Conservation (phyloP, 2,888 invertebrate species). For the Andrena trimmerana region DNA sequence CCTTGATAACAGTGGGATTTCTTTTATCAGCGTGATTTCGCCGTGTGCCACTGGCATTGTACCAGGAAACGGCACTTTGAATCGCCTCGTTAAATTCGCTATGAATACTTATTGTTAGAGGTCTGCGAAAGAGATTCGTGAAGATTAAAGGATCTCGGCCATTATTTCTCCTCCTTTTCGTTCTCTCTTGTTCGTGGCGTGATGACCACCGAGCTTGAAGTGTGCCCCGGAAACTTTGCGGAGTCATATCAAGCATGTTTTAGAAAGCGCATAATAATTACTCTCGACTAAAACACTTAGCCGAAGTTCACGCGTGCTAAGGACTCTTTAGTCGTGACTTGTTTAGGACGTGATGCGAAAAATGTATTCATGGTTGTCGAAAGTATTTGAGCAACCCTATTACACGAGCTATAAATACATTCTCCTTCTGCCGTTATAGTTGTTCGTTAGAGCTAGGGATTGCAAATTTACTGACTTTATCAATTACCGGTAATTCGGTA, state of each 20-base stretch:
- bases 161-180: background rate
- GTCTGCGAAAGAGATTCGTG: constrained; percentile 5
- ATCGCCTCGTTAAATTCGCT: constrained; percentile 45
- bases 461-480: background rate
- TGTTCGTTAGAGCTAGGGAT: background rate
- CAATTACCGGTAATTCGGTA: too few species aligned
- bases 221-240: background rate
- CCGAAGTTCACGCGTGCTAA: background rate
- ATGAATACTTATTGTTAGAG: constrained; percentile 42
- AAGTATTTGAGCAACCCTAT: constrained; percentile 21
- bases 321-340: background rate
- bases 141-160: constrained; percentile 12
- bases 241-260: constrained; percentile 9
- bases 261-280: constrained; percentile 25
- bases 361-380: background rate
- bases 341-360: background rate
- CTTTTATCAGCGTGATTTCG: constrained; percentile 42
- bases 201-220: background rate
- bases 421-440: background rate
- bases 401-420: background rate
- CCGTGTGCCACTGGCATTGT: constrained; percentile 5
- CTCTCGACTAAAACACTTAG: constrained; percentile 9
- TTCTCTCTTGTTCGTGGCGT: background rate
- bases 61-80: constrained; percentile 28
- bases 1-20: constrained; percentile 53